Base-by-base conservation (phyloP, 2,888 invertebrate species). In the Chrysolina americana region DNA sequence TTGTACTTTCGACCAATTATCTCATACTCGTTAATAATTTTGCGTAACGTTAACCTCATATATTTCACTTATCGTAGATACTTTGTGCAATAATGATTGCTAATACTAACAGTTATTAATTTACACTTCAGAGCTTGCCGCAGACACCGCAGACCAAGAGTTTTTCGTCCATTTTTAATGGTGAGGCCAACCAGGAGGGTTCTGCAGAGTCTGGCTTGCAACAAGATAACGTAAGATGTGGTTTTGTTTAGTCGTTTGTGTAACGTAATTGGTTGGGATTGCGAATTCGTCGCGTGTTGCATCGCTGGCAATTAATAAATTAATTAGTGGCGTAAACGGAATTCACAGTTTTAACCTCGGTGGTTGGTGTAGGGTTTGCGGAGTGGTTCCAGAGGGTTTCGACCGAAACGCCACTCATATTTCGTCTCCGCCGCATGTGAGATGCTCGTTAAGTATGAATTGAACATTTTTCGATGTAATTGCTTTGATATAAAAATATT, bases 91-190 rank as follows among this genome's bases (percentile, higher is more conserved):
- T 68, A 47, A 68, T 74, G 41, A 23, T 64, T 41, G 62, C 44
- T 28, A 28, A 28, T 50, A 76, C 76, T 78, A 79, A 79, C 77
- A 71, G 71, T 78, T 80, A 77, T 78, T 72, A 76, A 75, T 78
- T 80, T 78, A 68, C 73, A 79, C 83, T 83, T 21, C 89, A 92
- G 91, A 91, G 91, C 84, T 87, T 91, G 84, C 91, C 91, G 48
- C 92, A 91, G 87, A 91, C 91, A 76, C 91, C 91, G 63, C 90
- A 87, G 82, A 86, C 83, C 75, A 88, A 88, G 83, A 87, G 84
- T 78, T 87, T 86, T 76, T 84, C 87, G 19, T 81, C 84, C 63
- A 83, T 84, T 72, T 88, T 86, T 79, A 87, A 87, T 78, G 86
- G 87, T 47, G 88, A 88, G 71, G 83, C 85, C 68, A 83, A 83